Evolutionary conservation across 2,888 invertebrate species (phyloP).

Genomic region (Leptura quadrifasciata): DNA sequence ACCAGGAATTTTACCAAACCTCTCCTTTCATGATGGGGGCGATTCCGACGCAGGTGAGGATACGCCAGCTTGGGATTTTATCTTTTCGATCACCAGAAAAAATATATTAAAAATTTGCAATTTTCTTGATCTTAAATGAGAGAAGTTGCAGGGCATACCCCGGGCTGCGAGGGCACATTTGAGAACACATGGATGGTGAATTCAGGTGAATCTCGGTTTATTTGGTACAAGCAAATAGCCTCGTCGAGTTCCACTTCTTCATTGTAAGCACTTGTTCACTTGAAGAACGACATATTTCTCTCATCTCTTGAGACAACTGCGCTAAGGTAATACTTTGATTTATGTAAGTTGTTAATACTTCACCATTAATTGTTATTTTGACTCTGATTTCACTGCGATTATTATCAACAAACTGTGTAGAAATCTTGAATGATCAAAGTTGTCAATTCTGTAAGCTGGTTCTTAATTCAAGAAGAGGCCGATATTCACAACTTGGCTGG

Average conservation of each 20-base stretch:
- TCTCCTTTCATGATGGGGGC: no score
- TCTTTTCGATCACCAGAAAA: no score
- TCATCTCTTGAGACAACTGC: conserved; percentile 92
- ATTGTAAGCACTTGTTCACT: conserved; percentile 94
- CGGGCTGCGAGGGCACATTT: no score
- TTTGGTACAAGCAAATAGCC: conserved; percentile 94
- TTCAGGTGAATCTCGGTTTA: conserved; percentile 97
- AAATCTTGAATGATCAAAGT: conserved; percentile 73
- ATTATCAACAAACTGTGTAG: conserved; percentile 77
- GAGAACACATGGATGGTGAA: conserved; percentile 97
- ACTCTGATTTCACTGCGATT: conserved; percentile 88
- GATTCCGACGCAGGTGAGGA: no score
- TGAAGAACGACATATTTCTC: conserved; percentile 94
- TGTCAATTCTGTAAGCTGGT: conserved; percentile 7
- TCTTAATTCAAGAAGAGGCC: no score
- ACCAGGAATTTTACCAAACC: no score
- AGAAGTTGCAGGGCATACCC: no score
- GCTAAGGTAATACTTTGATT: conserved; percentile 91
- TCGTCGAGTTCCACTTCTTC: conserved; percentile 98
- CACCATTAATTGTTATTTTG: conserved; percentile 93
- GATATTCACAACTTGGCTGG: no score
- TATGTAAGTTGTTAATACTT: conserved; percentile 94
- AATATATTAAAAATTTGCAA: no score
- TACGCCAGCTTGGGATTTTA: no score
- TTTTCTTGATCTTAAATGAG: no score